These are phyloP conservation scores for Mnemiopsis leidyi DNA, from an alignment of 37 sponge, comb jelly and placozoan genomes.

Conservation along the genomic window DNA sequence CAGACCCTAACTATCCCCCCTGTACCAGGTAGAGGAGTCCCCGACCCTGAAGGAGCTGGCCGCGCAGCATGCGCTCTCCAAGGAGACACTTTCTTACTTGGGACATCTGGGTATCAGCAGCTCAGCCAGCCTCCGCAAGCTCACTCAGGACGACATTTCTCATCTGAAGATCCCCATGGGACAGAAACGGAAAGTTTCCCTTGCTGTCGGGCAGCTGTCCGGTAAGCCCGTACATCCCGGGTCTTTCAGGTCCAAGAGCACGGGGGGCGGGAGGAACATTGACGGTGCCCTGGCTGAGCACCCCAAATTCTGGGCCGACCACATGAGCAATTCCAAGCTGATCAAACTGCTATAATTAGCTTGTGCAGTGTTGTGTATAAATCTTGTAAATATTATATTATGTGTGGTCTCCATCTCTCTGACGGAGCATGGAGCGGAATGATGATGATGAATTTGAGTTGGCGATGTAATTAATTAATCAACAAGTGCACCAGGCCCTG, in stretches of 20 bases:
- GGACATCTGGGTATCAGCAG: not conserved
- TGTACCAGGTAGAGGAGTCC: not conserved
- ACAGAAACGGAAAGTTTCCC: not conserved
- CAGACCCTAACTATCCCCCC: not conserved
- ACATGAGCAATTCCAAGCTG: constrained; percentile 25
- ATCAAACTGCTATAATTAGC: constrained; percentile 5
- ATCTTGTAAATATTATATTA: not conserved
- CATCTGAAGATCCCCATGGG: not conserved
- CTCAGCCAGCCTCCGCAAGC: not conserved
- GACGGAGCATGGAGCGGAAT: not conserved
- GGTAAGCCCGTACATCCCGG: not conserved
- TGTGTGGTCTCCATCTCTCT: too few relatives aligned
- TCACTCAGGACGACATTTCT: not conserved
- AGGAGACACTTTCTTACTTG: not conserved
- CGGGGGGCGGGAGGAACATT: not conserved
- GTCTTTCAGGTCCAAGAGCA: not conserved
- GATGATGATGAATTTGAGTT: not conserved
- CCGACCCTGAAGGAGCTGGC: not conserved
- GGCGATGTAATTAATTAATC: not conserved
- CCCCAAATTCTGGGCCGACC: constrained; percentile 56
- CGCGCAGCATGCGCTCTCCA: not conserved
- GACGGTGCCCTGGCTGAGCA: constrained; percentile 8
- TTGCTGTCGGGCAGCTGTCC: not conserved
- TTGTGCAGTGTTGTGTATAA: not conserved
- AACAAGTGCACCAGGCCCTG: not conserved